Evolutionary conservation across 2,797 vertebrate genomes (phyloP).

Genomic region (Scolopax bukidnonensis): DNA sequence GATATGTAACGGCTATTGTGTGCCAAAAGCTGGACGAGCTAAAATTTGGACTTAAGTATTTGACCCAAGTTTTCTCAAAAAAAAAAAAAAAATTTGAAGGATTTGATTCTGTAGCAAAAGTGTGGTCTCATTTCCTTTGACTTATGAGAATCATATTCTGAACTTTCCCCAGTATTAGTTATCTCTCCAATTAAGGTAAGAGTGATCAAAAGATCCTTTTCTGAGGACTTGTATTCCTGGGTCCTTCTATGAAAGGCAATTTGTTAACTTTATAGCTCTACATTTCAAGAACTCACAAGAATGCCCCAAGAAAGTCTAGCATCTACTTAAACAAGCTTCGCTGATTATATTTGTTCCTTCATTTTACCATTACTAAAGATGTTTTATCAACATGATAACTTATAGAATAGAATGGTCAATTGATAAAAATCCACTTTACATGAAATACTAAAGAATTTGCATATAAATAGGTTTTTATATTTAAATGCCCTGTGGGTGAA

Average conservation of each 20-base stretch:
- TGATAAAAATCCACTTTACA: constrained; percentile 50
- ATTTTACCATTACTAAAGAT: constrained; percentile 24
- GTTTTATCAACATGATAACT: constrained; percentile 49
- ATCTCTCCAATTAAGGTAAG: neutral
- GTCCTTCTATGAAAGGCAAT: neutral
- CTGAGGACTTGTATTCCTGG: neutral
- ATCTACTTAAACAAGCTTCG: neutral
- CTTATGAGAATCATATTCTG: neutral
- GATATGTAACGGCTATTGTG: neutral
- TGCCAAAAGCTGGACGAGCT: neutral
- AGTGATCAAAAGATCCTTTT: neutral
- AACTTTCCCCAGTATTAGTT: neutral
- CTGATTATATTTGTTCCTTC: constrained; percentile 5
- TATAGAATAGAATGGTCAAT: constrained; percentile 28
- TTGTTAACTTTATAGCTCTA: neutral
- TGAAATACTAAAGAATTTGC: constrained; percentile 62
- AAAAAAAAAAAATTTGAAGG: neutral
- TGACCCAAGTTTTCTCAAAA: neutral
- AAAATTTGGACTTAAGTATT: neutral
- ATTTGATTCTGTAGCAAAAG: neutral
- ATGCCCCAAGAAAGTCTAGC: neutral
- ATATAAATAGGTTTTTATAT: constrained; percentile 69
- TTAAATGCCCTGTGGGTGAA: constrained; percentile 38
- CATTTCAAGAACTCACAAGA: neutral
- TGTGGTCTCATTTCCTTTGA: neutral